These are phyloP conservation scores for Oostethus manadensis DNA, from an alignment of 2,113 vertebrate species.

Conservation along the genomic window DNA sequence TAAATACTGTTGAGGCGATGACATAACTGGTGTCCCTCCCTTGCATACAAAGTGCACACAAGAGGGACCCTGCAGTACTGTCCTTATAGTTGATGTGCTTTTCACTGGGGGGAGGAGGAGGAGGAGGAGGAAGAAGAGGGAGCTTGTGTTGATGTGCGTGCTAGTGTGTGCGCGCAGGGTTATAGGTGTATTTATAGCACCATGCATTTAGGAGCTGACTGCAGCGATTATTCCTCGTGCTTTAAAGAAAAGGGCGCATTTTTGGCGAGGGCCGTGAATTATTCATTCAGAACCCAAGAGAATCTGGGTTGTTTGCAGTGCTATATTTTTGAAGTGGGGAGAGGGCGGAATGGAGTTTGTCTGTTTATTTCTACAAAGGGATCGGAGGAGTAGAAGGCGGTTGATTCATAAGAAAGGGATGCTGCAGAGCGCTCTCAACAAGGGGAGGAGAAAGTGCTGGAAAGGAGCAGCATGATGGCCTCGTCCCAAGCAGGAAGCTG, in stretches of 20 bases:
- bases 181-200: slow-evolving; percentile 69
- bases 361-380: slow-evolving; percentile 7
- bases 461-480: slow-evolving; percentile 37
- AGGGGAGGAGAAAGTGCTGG: slow-evolving; percentile 57
- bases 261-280: slow-evolving; percentile 42
- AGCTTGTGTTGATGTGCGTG: slow-evolving; percentile 6
- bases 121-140: slow-evolving; percentile 31
- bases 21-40: slow-evolving; percentile 64
- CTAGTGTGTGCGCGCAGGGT: neutral
- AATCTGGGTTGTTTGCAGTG: slow-evolving; percentile 20
- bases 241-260: slow-evolving; percentile 27
- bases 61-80: slow-evolving; percentile 57
- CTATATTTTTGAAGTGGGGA: slow-evolving; percentile 34
- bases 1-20: slow-evolving; percentile 50
- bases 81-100: slow-evolving; percentile 54
- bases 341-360: slow-evolving; percentile 2
- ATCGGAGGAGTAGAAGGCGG: slow-evolving; percentile 17
- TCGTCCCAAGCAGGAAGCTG: slow-evolving; percentile 35
- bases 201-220: slow-evolving; percentile 54
- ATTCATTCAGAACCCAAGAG: slow-evolving; percentile 37
- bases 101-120: slow-evolving; percentile 28
- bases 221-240: slow-evolving; percentile 42
- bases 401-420: slow-evolving; percentile 50
- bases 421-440: slow-evolving; percentile 50
- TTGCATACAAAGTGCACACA: slow-evolving; percentile 50